Evolutionary conservation across 2,888 invertebrate genomes (phyloP), one percentile per base, ranked within the genome.

Genomic region (Agrochola litura): DNA sequence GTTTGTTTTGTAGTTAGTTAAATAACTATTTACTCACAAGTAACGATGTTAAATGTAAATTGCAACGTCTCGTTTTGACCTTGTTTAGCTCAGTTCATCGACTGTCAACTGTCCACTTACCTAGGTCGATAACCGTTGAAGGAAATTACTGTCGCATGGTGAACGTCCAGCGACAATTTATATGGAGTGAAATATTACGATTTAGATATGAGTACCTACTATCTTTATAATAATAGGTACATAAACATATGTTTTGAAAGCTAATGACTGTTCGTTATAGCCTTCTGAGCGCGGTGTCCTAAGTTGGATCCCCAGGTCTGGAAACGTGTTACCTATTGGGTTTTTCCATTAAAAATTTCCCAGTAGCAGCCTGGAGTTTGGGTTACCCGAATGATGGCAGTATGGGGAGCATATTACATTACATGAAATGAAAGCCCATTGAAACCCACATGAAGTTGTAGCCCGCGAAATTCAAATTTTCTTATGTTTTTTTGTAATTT

Each of bases 71-170:
- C 79, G 72, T 54, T 79, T 49, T 67, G 81, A 74, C 86, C 87
- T 86, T 85, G 85, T 64, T 66, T 30, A 73, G 56, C 68, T 66
- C 68, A 79, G 83, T 80, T 86, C 85, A 86, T 73, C 69, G 85
- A 87, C 84, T 77, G 79, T 60, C 76, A 85, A 82, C 79, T 77
- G 64, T 37, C 75, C 86, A 84, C 71, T 77, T 82, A 80, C 70
- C 77, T 71, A 77, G 90, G 91, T 89, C 90, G 83, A 88, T 91
- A 84, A 88, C 89, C 89, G 80, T 66, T 68, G 66, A 69, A 81
- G 83, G 52, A 81, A 88, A 88, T 85, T 85, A 77, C 83, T 64
- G 56, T 81, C 79, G 81, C 87, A 82, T 88, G 88, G 66, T 56
- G 66, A 81, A 73, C 43, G 58, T 63, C 66, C 41, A 66, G 46